Evolutionary conservation across 2,797 vertebrate species (phyloP).

Genomic region (Pitangus sulphuratus): DNA sequence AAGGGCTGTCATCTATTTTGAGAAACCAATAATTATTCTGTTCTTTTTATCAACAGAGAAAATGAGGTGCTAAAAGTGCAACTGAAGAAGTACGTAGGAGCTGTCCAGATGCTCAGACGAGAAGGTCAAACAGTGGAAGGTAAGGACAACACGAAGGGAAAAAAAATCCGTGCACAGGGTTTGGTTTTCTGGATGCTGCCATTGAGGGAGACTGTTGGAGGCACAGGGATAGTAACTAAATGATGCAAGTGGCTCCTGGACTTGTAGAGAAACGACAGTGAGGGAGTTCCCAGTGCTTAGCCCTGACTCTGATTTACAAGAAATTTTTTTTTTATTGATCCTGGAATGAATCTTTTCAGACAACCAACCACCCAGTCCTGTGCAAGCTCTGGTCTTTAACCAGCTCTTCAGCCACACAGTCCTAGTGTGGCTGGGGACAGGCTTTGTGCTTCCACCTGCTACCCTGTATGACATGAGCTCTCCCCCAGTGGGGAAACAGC

Average conservation of each 20-base stretch:
- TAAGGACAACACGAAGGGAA: conserved; percentile 68
- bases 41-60: conserved; percentile 82
- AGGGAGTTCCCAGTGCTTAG: background rate
- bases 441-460: background rate
- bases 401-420: background rate
- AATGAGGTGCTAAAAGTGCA: conserved; percentile 99
- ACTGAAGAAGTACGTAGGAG: conserved; percentile 97
- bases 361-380: background rate
- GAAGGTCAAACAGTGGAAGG: conserved; percentile 90
- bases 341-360: background rate
- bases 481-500: background rate
- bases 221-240: background rate
- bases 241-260: background rate
- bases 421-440: background rate
- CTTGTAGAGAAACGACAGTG: background rate
- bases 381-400: background rate
- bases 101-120: conserved; percentile 99
- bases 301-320: background rate
- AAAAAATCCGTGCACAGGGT: background rate
- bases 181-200: background rate
- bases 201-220: background rate
- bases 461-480: background rate
- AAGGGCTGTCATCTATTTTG: background rate
- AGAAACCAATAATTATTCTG: background rate
- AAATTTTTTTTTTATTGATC: background rate